Base-by-base conservation (phyloP, 2,888 invertebrate genomes). In the Heliconius charithonia region DNA sequence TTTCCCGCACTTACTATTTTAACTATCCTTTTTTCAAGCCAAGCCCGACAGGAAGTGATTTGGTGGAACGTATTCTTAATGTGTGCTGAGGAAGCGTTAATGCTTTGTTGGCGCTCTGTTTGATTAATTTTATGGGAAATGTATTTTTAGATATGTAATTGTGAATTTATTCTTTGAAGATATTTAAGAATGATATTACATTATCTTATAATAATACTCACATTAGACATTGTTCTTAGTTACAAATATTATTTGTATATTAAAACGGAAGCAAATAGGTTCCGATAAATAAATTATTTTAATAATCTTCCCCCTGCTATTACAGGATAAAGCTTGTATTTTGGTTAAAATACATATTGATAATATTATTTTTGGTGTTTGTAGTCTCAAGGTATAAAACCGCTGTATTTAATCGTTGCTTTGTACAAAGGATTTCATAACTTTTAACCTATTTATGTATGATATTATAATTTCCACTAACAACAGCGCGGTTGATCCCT, bases 31-130 rank as follows among this genome's bases (percentile, higher is more conserved):
- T 91, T 92, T 88, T 84, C 86, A 86, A 86, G 86, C 85, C 86
- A 82, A 84, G 87, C 81, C 86, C 84, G 83, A 84, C 84, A 92
- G 95, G 94, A 95, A 95, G 90, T 94, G 94, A 94, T 94, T 95
- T 91, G 94, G 92, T 93, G 90, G 93, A 94, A 94, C 91, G 93
- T 89, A 92, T 91, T 91, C 91, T 90, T 93, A 93, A 93, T 93
- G 92, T 92, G 89, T 88, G 93, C 94, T 93, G 92, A 93, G 86
- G 88, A 91, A 89, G 92, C 88, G 90, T 92, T 93, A 93, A 93
- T 92, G 92, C 91, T 88, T 90, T 89, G 92, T 93, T 91, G 92
- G 89, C 89, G 91, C 91, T 89, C 91, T 90, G 90, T 92, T 87
- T 87, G 87, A 86, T 92, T 90, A 92, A 91, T 93, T 92, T 93